A percentile compares a stretch with the other conserved stretches of the same genome.
These are phyloP conservation scores for Hypomecis atomaria DNA, from an alignment of 2,888 invertebrate species.

Conservation along the genomic window DNA sequence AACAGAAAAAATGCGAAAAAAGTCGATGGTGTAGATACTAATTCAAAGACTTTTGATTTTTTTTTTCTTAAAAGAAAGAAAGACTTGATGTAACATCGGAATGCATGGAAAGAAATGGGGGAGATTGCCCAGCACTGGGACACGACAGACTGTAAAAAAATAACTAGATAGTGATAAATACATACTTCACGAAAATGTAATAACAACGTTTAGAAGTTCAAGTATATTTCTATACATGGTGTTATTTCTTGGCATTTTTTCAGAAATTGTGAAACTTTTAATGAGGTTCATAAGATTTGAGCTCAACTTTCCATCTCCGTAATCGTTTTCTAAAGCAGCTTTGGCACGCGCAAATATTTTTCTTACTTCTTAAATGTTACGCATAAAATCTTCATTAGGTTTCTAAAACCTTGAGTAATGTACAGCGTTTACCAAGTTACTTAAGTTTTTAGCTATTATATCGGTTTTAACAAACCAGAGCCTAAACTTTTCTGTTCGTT, in stretches of 20 bases:
- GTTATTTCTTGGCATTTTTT: conserved; percentile 7
- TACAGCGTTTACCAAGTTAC: background rate
- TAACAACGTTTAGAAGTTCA: background rate
- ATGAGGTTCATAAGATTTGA: conserved; percentile 14
- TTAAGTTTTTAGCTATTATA: background rate
- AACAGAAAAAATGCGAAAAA: too few relatives aligned
- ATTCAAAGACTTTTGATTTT: too few relatives aligned
- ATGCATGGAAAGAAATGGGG: too few relatives aligned
- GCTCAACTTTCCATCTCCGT: conserved; percentile 11
- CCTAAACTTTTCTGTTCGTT: too few relatives aligned
- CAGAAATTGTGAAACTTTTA: conserved; percentile 10
- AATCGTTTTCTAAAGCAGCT: conserved; percentile 23
- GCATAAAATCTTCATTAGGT: conserved; percentile 23
- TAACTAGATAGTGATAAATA: too few relatives aligned
- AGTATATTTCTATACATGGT: conserved; percentile 7
- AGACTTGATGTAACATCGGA: too few relatives aligned
- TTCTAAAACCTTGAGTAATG: conserved; percentile 6
- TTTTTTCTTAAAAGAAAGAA: too few relatives aligned
- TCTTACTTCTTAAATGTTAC: conserved; percentile 30
- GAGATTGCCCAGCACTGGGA: too few relatives aligned
- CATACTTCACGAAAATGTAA: too few relatives aligned
- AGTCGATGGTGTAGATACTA: too few relatives aligned
- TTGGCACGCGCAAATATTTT: conserved; percentile 27
- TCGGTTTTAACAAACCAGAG: background rate
- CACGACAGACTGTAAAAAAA: too few relatives aligned